A percentile compares a stretch with the other conserved stretches of the same genome.
Evolutionary conservation across 1,140 invertebrate species (phyloP).

Genomic region (Theocolax elegans): DNA sequence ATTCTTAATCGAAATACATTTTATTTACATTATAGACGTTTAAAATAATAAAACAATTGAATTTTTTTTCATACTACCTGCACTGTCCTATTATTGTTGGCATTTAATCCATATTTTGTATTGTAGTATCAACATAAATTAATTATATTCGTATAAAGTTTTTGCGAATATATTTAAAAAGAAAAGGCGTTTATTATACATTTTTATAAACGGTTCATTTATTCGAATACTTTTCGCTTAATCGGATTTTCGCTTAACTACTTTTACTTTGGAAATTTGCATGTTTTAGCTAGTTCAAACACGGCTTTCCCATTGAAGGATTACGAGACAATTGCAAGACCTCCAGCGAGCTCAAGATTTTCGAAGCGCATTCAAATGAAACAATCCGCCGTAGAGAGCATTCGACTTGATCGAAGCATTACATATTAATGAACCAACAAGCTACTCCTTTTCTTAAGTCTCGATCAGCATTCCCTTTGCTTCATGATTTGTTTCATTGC

Average conservation of each 20-base stretch:
- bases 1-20: too few species aligned
- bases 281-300: conserved; percentile 21
- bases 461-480: conserved; percentile 16
- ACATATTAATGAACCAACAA: conserved; percentile 40
- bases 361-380: conserved; percentile 33
- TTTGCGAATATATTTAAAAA: too few species aligned
- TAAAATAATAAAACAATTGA: too few species aligned
- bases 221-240: background rate
- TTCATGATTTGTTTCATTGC: conserved; percentile 14
- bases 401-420: conserved; percentile 37
- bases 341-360: conserved; percentile 8
- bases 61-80: too few species aligned
- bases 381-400: conserved; percentile 30
- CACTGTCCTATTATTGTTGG: too few species aligned
- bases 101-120: too few species aligned
- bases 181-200: too few species aligned
- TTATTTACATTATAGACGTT: too few species aligned
- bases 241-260: background rate
- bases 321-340: conserved; percentile 17
- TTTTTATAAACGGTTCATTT: too few species aligned
- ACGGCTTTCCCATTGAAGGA: conserved; percentile 18
- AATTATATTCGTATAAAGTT: too few species aligned
- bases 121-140: too few species aligned
- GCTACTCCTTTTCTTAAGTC: conserved; percentile 20
- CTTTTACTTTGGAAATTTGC: conserved; percentile 7